A percentile compares a stretch with the other conserved stretches of the same genome.
These are phyloP conservation scores for Nasonia vitripennis DNA, from an alignment of 1,140 invertebrate species.

Conservation along the genomic window DNA sequence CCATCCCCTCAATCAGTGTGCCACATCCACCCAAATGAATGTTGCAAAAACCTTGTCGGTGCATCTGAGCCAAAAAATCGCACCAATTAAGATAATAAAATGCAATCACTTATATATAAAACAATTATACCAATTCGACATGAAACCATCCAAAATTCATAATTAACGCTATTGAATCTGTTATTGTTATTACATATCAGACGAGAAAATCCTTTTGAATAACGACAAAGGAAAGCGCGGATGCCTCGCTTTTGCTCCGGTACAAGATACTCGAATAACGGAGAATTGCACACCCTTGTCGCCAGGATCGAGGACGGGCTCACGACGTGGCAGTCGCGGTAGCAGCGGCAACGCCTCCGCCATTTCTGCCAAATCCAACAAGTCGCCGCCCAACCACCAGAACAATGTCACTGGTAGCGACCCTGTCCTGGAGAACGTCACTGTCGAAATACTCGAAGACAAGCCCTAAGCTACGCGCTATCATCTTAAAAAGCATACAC, in stretches of 20 bases:
- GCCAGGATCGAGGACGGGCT: constrained; percentile 81
- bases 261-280: constrained; percentile 66
- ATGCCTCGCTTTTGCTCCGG: constrained; percentile 55
- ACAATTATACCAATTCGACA: not conserved
- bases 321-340: constrained; percentile 80
- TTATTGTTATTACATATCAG: constrained; percentile 47
- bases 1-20: not conserved
- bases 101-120: not conserved
- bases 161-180: constrained; percentile 28
- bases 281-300: constrained; percentile 70
- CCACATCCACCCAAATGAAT: not conserved
- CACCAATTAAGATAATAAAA: not conserved
- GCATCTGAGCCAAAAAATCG: not conserved
- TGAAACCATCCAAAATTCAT: not conserved
- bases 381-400: constrained; percentile 68
- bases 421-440: constrained; percentile 76
- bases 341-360: constrained; percentile 81
- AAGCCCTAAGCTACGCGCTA: constrained; percentile 64
- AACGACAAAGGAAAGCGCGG: constrained; percentile 50
- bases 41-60: not conserved
- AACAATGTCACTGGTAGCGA: constrained; percentile 63
- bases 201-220: constrained; percentile 54
- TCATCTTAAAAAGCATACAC: not conserved
- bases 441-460: constrained; percentile 76
- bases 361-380: constrained; percentile 76